phyloP scores from a whole-genome alignment of 2,797 vertebrate genomes.

The Zalophus californianus region DNA sequence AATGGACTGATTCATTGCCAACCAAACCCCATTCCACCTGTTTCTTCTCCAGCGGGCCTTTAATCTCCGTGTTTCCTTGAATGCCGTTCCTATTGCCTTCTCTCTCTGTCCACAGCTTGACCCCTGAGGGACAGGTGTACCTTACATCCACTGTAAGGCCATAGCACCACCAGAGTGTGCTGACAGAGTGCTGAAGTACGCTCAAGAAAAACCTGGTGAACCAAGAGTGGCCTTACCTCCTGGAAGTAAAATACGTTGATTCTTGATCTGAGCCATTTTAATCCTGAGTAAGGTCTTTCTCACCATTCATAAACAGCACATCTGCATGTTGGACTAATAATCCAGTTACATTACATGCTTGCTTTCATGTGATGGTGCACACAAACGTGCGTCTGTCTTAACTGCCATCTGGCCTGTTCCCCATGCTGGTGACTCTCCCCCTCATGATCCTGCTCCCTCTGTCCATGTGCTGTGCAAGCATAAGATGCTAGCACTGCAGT shows the following conservation, averaged over 20 bases:
- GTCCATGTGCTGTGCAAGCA: neutral
- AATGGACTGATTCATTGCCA: conserved; percentile 49
- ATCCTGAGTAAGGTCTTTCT: neutral
- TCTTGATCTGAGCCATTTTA: neutral
- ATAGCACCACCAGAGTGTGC: neutral
- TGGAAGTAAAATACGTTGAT: neutral
- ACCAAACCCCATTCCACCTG: conserved; percentile 10
- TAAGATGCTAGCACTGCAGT: neutral
- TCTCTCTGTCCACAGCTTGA: neutral
- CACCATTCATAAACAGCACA: neutral
- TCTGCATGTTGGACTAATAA: neutral
- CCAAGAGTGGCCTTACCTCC: neutral
- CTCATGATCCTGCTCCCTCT: neutral
- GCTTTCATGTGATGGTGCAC: neutral
- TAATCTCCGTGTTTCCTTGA: conserved; percentile 49
- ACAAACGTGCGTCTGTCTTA: neutral
- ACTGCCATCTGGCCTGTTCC: neutral
- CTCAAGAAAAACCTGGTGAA: neutral
- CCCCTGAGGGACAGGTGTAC: neutral
- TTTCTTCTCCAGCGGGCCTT: neutral
- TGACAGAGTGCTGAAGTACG: neutral
- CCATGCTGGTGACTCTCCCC: neutral
- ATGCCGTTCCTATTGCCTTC: neutral
- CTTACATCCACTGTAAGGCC: neutral
- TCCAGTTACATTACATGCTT: neutral